A percentile compares a stretch with the other conserved stretches of the same genome.
phyloP scores from a whole-genome alignment of 1,140 invertebrate species.

The Myzus persicae region DNA sequence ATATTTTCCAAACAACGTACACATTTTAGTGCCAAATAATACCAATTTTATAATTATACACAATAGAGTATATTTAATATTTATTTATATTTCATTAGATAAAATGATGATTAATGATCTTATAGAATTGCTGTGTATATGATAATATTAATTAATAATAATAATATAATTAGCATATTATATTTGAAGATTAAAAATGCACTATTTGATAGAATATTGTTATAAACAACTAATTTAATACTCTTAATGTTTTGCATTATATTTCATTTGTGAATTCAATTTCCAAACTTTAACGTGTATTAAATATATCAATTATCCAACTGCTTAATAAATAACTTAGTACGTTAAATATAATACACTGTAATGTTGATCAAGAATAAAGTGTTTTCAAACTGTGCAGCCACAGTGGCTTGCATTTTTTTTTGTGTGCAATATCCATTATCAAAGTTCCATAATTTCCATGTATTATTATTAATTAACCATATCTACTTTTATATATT shows the following conservation, averaged over 20 bases:
- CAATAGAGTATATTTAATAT: not conserved
- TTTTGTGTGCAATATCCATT: not conserved
- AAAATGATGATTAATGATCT: not conserved
- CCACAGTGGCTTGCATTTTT: not conserved
- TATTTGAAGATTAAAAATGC: not conserved
- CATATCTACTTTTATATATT: not conserved
- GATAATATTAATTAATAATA: not conserved
- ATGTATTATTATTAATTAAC: not conserved
- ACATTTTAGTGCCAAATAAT: slow-evolving; percentile 47
- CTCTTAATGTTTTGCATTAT: not conserved
- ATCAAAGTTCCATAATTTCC: not conserved
- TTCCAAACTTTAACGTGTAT: not conserved
- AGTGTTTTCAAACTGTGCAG: not conserved
- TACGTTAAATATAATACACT: not conserved
- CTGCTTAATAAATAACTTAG: not conserved
- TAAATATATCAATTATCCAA: not conserved
- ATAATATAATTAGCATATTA: not conserved
- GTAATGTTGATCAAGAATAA: not conserved
- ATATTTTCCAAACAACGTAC: not conserved
- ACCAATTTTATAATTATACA: slow-evolving; percentile 19
- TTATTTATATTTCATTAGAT: slow-evolving; percentile 10
- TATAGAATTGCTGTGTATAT: not conserved
- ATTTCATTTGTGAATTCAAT: not conserved
- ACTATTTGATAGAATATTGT: not conserved
- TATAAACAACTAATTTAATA: not conserved